phyloP scores from a whole-genome alignment of 2,888 invertebrate genomes.

The Tethea ocularis region DNA sequence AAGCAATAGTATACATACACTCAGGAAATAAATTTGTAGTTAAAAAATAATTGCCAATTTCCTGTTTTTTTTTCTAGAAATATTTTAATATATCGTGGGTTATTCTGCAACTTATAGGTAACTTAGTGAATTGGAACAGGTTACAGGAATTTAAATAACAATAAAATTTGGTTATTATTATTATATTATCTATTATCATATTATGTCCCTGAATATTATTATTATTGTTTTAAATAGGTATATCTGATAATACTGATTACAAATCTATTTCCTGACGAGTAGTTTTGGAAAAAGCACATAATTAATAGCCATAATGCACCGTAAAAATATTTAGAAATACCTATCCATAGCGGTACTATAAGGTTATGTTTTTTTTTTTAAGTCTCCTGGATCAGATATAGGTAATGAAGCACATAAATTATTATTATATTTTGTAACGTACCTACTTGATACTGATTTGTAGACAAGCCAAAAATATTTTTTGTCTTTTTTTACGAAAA shows the following conservation, averaged over 20 bases:
- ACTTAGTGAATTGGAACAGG: no score
- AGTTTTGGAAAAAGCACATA: constrained; percentile 4
- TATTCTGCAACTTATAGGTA: background rate
- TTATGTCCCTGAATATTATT: no score
- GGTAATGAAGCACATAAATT: no score
- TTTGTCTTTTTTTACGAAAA: no score
- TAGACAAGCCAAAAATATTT: no score
- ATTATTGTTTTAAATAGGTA: background rate
- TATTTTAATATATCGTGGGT: background rate
- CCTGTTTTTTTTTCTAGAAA: background rate
- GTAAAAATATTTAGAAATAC: background rate
- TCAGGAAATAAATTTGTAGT: constrained; percentile 3
- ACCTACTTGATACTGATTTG: no score
- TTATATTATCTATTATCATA: no score
- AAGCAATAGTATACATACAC: background rate
- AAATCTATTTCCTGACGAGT: background rate
- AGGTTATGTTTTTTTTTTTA: background rate
- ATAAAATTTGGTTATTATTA: no score
- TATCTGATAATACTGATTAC: background rate
- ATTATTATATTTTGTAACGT: no score
- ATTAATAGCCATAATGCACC: background rate
- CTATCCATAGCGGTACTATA: background rate
- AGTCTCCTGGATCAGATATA: no score
- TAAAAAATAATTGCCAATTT: background rate
- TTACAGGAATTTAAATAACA: no score